Evolutionary conservation across 2,113 vertebrate genomes (phyloP).

Genomic region (Acinonyx jubatus): DNA sequence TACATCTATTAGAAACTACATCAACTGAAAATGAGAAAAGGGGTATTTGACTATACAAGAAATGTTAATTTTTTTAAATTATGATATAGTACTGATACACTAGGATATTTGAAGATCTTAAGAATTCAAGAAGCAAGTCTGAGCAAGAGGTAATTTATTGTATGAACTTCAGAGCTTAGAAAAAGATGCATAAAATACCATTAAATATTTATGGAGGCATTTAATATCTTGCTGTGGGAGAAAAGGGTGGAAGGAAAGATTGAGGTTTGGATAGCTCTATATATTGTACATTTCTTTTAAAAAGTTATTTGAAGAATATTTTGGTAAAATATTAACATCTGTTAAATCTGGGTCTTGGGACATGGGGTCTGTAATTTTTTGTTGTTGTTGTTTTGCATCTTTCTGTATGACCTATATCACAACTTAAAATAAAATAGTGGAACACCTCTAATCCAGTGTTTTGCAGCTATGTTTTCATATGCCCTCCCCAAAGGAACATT

Average conservation of each 20-base stretch:
- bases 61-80: not conserved
- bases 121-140: not conserved
- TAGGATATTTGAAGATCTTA: not conserved
- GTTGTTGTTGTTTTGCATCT: not conserved
- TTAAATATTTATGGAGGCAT: not conserved
- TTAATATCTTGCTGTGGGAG: not conserved
- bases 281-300: not conserved
- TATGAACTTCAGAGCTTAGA: not conserved
- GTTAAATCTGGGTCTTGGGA: not conserved
- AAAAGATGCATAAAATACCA: not conserved
- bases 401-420: not conserved
- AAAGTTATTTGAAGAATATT: not conserved
- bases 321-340: not conserved
- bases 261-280: not conserved
- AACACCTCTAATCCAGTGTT: not conserved
- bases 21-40: not conserved
- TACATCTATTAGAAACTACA: not conserved
- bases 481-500: not conserved
- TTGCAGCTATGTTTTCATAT: not conserved
- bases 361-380: not conserved
- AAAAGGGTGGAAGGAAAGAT: not conserved
- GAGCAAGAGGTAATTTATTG: not conserved
- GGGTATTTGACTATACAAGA: not conserved
- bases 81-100: not conserved
- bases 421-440: conserved; percentile 27